Conservation (phyloP, 2,888 invertebrate genomes). For the Epinotia ramella region DNA sequence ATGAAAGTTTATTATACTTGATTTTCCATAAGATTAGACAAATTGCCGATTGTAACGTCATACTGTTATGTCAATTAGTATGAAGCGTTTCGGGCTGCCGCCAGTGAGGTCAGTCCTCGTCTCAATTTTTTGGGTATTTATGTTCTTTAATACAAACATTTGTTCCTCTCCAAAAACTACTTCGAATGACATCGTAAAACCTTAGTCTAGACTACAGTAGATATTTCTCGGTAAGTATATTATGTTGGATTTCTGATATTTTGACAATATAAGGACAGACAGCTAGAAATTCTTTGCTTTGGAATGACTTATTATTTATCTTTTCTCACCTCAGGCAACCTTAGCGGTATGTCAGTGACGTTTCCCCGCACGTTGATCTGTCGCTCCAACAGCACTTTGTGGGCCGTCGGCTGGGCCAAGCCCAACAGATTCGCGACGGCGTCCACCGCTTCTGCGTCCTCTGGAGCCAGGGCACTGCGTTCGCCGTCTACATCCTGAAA, state of each 20-base stretch:
- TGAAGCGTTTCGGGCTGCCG: too few relatives aligned
- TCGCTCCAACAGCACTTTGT: conserved; percentile 90
- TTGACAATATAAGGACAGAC: not conserved
- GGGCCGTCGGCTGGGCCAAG: conserved; percentile 89
- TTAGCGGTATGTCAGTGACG: conserved; percentile 96
- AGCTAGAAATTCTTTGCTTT: not conserved
- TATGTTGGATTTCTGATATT: not conserved
- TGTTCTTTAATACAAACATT: too few relatives aligned
- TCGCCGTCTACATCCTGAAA: conserved; percentile 94
- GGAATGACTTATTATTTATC: not conserved
- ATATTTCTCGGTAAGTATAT: not conserved
- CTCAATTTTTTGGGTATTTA: too few relatives aligned
- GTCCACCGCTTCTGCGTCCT: conserved; percentile 89
- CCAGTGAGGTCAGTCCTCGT: too few relatives aligned
- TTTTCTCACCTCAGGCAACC: conserved; percentile 90
- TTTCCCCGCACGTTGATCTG: conserved; percentile 97
- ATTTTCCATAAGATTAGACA: too few relatives aligned
- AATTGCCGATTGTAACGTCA: too few relatives aligned
- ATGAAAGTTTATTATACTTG: too few relatives aligned
- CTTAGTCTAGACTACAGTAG: too few relatives aligned
- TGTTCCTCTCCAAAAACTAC: too few relatives aligned
- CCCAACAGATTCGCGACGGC: conserved; percentile 91
- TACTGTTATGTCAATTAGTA: too few relatives aligned
- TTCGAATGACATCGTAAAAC: too few relatives aligned
- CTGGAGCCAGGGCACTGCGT: conserved; percentile 89